Percentiles rank a stretch among this genome's conserved stretches.
These are phyloP conservation scores for Mareca penelope DNA, from an alignment of 2,797 vertebrate genomes.

Conservation along the genomic window DNA sequence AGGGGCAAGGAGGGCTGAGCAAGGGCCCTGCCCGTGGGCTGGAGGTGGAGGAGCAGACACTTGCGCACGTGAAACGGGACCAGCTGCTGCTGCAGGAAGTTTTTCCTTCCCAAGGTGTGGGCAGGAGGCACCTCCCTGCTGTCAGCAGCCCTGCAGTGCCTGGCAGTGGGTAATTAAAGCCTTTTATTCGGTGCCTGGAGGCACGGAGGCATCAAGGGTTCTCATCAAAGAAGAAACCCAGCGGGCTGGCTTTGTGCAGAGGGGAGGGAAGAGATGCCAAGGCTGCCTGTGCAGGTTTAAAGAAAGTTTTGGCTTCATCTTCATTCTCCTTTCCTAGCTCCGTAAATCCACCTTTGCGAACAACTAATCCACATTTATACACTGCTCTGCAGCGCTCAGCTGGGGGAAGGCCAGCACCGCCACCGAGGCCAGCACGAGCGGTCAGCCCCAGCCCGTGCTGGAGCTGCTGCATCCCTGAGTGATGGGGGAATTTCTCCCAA, in stretches of 20 bases:
- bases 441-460: neutral
- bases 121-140: slow-evolving; percentile 3
- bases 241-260: neutral
- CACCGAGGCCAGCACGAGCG: neutral
- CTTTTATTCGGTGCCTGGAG: slow-evolving; percentile 45
- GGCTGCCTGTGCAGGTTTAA: neutral
- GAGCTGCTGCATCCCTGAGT: accelerated
- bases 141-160: neutral
- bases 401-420: neutral
- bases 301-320: slow-evolving; percentile 14
- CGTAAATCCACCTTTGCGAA: neutral
- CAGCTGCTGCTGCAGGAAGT: neutral
- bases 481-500: neutral
- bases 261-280: slow-evolving; percentile 27
- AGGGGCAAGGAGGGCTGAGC: neutral
- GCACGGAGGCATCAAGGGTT: slow-evolving; percentile 34
- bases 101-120: neutral
- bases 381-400: neutral
- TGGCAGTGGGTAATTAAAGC: slow-evolving; percentile 65
- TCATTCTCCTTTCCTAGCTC: neutral
- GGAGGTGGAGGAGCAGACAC: accelerated
- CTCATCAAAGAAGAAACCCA: slow-evolving; percentile 43
- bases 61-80: neutral
- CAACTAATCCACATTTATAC: neutral
- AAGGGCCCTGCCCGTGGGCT: neutral